Evolutionary conservation across 2,888 invertebrate species (phyloP).

Genomic region (Psylliodes chrysocephalus): DNA sequence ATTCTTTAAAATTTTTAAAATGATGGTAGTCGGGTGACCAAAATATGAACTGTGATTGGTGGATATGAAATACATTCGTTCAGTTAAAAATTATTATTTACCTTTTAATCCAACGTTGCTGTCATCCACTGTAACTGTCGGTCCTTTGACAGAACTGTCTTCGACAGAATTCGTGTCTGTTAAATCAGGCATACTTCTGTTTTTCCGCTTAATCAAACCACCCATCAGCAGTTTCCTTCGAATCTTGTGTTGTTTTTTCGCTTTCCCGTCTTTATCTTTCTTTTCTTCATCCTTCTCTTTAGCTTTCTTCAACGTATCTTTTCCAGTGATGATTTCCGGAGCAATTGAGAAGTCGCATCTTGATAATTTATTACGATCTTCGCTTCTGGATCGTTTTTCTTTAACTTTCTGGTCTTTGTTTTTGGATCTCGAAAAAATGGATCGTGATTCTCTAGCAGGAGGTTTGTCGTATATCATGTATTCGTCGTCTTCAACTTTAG

Average conservation of each 20-base stretch:
- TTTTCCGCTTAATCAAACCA: conserved; percentile 86
- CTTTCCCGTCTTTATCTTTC: conserved; percentile 75
- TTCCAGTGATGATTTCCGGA: conserved; percentile 63
- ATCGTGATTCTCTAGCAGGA: conserved; percentile 75
- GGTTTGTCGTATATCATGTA: conserved; percentile 74
- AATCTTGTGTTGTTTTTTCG: conserved; percentile 92
- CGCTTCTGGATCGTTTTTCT: conserved; percentile 84
- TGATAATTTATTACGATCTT: conserved; percentile 82
- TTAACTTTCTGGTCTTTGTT: conserved; percentile 76
- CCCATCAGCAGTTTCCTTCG: conserved; percentile 89
- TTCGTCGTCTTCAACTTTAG: conserved; percentile 79
- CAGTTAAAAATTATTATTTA: conserved; percentile 40
- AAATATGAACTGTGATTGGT: too few relatives aligned
- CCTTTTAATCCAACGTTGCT: conserved; percentile 77
- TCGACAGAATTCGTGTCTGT: conserved; percentile 79
- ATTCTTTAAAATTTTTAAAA: too few relatives aligned
- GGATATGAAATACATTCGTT: too few relatives aligned
- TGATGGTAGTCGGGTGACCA: too few relatives aligned
- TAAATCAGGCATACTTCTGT: conserved; percentile 91
- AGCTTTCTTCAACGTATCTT: conserved; percentile 58
- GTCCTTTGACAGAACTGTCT: conserved; percentile 58
- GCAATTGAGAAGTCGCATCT: conserved; percentile 79
- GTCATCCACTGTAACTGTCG: conserved; percentile 76
- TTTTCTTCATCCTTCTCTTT: conserved; percentile 74
- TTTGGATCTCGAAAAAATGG: conserved; percentile 74